Evolutionary conservation across 2,113 vertebrate species (phyloP), one percentile per base, ranked within the genome.

Genomic region (Neogobius melanostomus): DNA sequence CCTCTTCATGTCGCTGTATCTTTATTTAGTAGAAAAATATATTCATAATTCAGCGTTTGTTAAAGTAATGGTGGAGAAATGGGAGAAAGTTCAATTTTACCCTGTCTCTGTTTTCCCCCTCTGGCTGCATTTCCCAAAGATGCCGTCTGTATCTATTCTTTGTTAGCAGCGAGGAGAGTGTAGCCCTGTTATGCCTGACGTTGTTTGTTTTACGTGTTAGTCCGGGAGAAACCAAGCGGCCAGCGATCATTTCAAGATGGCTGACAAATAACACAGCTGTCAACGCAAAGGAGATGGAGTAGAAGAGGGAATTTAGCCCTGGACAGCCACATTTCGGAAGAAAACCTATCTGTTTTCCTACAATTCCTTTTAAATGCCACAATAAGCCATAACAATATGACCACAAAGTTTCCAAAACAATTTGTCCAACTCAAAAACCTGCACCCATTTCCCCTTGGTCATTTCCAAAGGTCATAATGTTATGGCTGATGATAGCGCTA

Each of bases 251-350:
- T 77, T 62, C 66, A 61, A 45, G 57, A 70, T 61, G 75, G 52
- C 17, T 7, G 65, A 44, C 15, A 45, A 52, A 64, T 59, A 65
- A 70, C 75, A 66, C 16, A 74, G 72, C 74, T 64, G 74, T 75
- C 75, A 9, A 53, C 53, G n/a, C 8, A 45, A 66, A 82, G 70
- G 69, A 74, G 67, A 66, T 46, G 68, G 28, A 52, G 9, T 2
- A 7, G 52, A 3, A 62, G 8, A 50, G 65, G 47, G 46, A 62
- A 21, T 21, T 71, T 67, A 79, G 80, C 79, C 84, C 80, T 81
- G 82, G 81, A 80, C 75, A 64, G 80, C 76, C 49, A 68, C 28
- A 74, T 73, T 80, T 77, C 81, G 79, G 76, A 72, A 72, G 69
- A 76, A 71, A 44, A 74, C 47, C 70, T n/a, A 81, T 64, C 73